Conservation (phyloP, 2,797 vertebrate species). For the Propithecus perrieri region DNA sequence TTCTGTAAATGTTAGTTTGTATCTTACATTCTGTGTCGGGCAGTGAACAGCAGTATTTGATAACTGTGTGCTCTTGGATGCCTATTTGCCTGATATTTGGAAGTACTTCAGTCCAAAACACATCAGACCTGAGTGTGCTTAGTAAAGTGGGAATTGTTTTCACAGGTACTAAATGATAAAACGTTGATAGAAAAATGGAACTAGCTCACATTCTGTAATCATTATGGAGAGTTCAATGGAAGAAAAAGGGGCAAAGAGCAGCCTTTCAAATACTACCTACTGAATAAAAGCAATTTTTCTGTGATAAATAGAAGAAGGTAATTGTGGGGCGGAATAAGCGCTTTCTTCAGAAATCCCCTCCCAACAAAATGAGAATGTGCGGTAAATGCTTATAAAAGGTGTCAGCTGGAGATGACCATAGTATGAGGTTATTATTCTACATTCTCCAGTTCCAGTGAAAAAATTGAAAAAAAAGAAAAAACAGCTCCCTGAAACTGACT, state of each 20-base stretch:
- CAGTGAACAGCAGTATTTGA: not conserved
- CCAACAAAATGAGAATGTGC: not conserved
- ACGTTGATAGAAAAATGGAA: constrained; percentile 34
- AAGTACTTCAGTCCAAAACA: constrained; percentile 4
- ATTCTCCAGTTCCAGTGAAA: not conserved
- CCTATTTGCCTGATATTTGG: not conserved
- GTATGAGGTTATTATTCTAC: not conserved
- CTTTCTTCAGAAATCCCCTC: constrained; percentile 34
- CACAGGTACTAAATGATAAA: constrained; percentile 13
- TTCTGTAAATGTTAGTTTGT: constrained; percentile 21
- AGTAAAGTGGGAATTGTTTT: constrained; percentile 47
- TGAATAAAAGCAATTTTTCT: constrained; percentile 40
- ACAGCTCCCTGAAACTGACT: not conserved
- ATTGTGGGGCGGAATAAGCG: not conserved
- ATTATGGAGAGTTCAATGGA: not conserved
- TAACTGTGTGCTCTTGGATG: not conserved
- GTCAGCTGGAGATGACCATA: not conserved
- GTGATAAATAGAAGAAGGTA: constrained; percentile 7
- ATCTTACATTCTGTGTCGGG: not conserved
- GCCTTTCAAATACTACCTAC: constrained; percentile 15
- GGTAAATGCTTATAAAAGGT: not conserved
- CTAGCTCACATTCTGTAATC: not conserved
- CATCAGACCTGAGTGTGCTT: not conserved
- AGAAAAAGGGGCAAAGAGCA: not conserved
- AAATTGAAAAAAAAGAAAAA: not conserved